A percentile compares a stretch with the other conserved stretches of the same genome.
These are phyloP conservation scores for Branchinecta sandiegonensis DNA, from an alignment of 2,888 invertebrate species.

Conservation along the genomic window DNA sequence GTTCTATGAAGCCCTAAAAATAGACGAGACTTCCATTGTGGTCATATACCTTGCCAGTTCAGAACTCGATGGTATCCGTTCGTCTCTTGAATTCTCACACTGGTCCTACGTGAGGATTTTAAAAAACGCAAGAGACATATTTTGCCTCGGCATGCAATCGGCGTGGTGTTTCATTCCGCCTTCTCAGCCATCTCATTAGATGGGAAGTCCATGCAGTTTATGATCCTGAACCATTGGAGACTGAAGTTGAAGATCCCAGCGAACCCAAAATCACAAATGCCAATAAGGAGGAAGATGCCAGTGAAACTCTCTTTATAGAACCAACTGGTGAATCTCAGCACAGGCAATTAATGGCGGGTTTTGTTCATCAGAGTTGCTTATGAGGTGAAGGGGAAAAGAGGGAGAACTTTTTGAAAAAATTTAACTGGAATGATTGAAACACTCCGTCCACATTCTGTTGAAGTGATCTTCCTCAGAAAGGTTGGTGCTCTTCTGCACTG, in stretches of 20 bases:
- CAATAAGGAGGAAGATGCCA: no score
- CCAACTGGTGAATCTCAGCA: no score
- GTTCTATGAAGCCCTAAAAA: neutral
- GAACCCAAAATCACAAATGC: no score
- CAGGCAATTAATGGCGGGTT: slow-evolving; percentile 8
- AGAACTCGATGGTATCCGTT: neutral
- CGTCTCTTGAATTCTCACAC: neutral
- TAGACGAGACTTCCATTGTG: neutral
- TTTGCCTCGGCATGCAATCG: neutral
- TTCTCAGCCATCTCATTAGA: slow-evolving; percentile 7
- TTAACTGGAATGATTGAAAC: neutral
- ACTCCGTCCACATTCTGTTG: slow-evolving; percentile 7
- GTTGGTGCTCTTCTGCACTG: no score
- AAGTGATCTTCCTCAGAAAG: slow-evolving; percentile 11
- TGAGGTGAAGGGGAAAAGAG: slow-evolving; percentile 11
- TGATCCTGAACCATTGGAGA: no score
- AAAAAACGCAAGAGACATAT: neutral
- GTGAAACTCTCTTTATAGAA: no score
- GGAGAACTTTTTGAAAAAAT: neutral
- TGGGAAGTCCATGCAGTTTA: neutral
- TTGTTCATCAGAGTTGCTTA: neutral
- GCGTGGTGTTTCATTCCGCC: neutral
- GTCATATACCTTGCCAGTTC: neutral
- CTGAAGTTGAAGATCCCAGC: no score
- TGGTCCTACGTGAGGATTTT: neutral